Base-by-base conservation (phyloP, 1,140 invertebrate genomes). In the Meloidogyne chitwoodi region DNA sequence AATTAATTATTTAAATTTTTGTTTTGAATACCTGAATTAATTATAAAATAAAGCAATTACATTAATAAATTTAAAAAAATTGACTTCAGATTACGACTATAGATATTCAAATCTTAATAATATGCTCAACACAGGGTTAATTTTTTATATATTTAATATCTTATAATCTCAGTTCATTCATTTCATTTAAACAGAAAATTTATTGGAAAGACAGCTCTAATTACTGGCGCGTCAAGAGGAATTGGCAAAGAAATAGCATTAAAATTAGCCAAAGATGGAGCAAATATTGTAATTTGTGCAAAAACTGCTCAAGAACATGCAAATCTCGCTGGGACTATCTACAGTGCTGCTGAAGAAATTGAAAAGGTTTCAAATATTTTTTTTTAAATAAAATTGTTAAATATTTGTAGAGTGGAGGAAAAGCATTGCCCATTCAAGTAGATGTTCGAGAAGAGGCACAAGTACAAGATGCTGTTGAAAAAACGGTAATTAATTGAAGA, bases 261-360 rank as follows among this genome's bases (percentile, higher is more conserved):
- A 41, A 96, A 95, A 90, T 92, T 88, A 64, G 90, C 90, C n/a
- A 87, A 84, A 87, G 96, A 99, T 92, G 94, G 94, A 71, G 83
- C 83, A 5, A 87, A 84, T 63, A 83, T 84, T 74, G 83, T 87
- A 12, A 81, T 84, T 56, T 86, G 85, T 64, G 84, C 87, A 16
- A 87, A 88, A 63, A 87, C 85, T 12, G 80, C 79, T 14, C 70
- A 79, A 24, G 61, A 83, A 44, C 94, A 99, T 91, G 94, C 95
- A 10, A 98, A 97, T 89, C 88, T 99, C 66, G 93, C 94, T n/a
- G 96, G 96, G 76, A 99, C 96, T 22, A 98, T 99, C 88, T 98
- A 94, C 88, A 92, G 93, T 5, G 94, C 96, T 68, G 95, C 95
- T 11, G 91, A 95, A 91, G 96, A 99, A 91, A 92, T 94, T 93